Base-by-base conservation (phyloP, 2,113 vertebrate genomes). In the Paramisgurnus dabryanus region DNA sequence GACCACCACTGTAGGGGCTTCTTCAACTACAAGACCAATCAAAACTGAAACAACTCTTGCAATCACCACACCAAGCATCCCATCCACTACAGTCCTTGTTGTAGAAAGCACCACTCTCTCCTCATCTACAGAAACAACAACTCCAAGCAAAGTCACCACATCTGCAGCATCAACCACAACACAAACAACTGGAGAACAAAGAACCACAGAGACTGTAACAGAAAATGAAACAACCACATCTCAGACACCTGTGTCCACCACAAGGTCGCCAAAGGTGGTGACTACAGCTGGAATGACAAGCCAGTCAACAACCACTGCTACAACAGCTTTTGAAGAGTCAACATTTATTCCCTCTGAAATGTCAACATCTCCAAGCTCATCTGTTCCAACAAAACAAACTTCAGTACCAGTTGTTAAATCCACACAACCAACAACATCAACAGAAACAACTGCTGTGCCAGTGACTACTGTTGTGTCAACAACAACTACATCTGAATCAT, bases 381-480 rank as follows among this genome's bases (percentile, higher is more conserved):
- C 63, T 4, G 27, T 65, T 1, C 63, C 63, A 27, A 11, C 39
- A 11, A 40, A 8, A 65, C 71, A 53, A 60, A 58, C 71, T 6
- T 58, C 71, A 47, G 2, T 47, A 58, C 53, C 55, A 43, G 13
- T 41, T 1, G n/a, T 55, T 13, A 70, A 55, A 60, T 50, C 66
- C 27, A 69, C 77, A 27, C 39, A 27, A 11, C 39, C 63, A 0
- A 91, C 89, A 85, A 87, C 85, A 0, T 67, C 84, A 74, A 78
- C 86, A 61, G 53, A 17, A 4, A 77, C 87, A 17, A 74, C 70
- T 13, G 13, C 34, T 15, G 64, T 66, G 15, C 64, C 64, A 17
- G 39, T 66, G 6, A 41, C 34, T 41, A 66, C 64, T 6, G 10
- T 41, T 66, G 39, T 66, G 15, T 41, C 39, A 13, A 66, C 27